Evolutionary conservation across 2,113 vertebrate genomes (phyloP).

Genomic region (Gnathochromis pfefferi): DNA sequence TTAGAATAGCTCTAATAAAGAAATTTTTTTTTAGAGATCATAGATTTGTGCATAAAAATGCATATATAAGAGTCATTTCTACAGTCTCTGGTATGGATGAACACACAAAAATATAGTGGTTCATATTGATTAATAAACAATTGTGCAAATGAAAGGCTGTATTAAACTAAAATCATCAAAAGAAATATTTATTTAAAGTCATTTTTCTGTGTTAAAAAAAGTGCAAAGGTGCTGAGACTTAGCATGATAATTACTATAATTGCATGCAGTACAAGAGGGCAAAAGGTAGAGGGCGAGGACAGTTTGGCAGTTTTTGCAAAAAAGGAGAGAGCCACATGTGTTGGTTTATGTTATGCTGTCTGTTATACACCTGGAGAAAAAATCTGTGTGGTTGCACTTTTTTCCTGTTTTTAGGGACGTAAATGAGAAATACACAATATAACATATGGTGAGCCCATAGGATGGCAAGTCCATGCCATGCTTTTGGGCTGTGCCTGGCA

Average conservation of each 20-base stretch:
- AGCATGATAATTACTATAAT: not conserved
- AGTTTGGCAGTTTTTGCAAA: not conserved
- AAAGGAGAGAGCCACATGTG: not conserved
- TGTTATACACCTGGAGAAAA: not conserved
- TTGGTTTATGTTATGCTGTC: not conserved
- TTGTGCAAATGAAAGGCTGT: not conserved
- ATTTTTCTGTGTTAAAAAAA: not conserved
- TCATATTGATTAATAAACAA: not conserved
- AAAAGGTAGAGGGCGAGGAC: not conserved
- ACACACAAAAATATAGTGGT: not conserved
- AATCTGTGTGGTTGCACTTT: not conserved
- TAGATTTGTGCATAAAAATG: not conserved
- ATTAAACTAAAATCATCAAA: not conserved
- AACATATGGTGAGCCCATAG: not conserved
- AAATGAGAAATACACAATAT: not conserved
- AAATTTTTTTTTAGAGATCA: accelerated
- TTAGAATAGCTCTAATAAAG: not conserved
- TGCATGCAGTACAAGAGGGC: not conserved
- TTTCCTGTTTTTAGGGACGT: not conserved
- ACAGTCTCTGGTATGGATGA: not conserved
- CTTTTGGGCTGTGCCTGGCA: not conserved
- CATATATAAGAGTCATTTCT: not conserved
- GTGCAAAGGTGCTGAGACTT: not conserved
- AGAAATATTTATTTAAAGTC: not conserved
- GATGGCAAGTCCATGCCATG: not conserved